phyloP scores from a whole-genome alignment of 2,888 invertebrate species.

The Baronia brevicornis region DNA sequence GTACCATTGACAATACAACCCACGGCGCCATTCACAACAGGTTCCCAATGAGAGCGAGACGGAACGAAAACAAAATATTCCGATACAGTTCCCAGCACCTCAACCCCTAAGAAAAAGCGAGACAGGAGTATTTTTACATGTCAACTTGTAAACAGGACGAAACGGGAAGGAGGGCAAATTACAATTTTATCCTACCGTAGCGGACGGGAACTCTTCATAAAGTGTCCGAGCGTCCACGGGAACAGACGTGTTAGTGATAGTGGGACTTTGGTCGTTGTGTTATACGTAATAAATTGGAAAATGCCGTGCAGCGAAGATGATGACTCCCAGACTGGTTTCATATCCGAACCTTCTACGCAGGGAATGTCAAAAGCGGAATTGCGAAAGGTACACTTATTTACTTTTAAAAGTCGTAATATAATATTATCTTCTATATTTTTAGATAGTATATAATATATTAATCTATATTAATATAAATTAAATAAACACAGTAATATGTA shows the following conservation, averaged over 20 bases:
- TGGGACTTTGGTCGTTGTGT: slow-evolving; percentile 21
- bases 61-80: slow-evolving; percentile 72
- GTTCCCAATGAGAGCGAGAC: slow-evolving; percentile 56
- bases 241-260: slow-evolving; percentile 23
- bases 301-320: slow-evolving; percentile 81
- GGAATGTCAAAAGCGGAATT: slow-evolving; percentile 82
- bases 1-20: slow-evolving; percentile 30
- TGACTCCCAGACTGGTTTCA: slow-evolving; percentile 66
- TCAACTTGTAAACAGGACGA: slow-evolving; percentile 42
- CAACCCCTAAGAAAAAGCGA: slow-evolving; percentile 29
- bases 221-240: slow-evolving; percentile 30
- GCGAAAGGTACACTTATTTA: slow-evolving; percentile 64
- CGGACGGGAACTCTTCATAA: slow-evolving; percentile 38
- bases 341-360: slow-evolving; percentile 64
- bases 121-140: slow-evolving; percentile 31
- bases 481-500: too few relatives aligned
- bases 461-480: too few relatives aligned
- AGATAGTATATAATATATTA: too few relatives aligned
- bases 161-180: slow-evolving; percentile 51
- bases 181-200: slow-evolving; percentile 49
- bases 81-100: slow-evolving; percentile 66
- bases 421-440: too few relatives aligned
- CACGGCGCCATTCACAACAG: slow-evolving; percentile 49
- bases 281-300: slow-evolving; percentile 20
- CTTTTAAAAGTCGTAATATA: too few relatives aligned